Evolutionary conservation across 2,113 vertebrate genomes (phyloP).

Genomic region (Pithys albifrons): DNA sequence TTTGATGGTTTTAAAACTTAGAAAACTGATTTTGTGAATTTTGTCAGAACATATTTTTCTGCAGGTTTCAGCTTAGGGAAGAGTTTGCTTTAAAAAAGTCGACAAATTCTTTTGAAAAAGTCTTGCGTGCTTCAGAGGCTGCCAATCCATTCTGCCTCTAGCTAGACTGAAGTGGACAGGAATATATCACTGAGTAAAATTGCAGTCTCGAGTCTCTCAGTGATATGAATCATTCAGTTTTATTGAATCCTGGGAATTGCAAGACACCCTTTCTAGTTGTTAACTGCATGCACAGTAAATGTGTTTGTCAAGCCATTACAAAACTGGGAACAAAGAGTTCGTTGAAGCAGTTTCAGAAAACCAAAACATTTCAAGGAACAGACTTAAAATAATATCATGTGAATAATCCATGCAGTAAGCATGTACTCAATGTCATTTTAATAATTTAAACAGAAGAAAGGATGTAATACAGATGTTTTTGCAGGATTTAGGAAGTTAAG

Average conservation of each 20-base stretch:
- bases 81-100: not conserved
- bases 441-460: not conserved
- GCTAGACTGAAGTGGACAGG: not conserved
- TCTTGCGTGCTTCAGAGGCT: not conserved
- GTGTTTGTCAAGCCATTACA: not conserved
- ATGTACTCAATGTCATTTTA: not conserved
- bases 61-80: not conserved
- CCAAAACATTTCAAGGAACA: not conserved
- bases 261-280: not conserved
- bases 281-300: not conserved
- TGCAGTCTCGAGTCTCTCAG: not conserved
- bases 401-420: not conserved
- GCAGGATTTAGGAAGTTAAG: not conserved
- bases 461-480: not conserved
- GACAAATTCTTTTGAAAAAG: not conserved
- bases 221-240: not conserved
- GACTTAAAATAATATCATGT: not conserved
- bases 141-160: not conserved
- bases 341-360: not conserved
- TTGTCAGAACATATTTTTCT: not conserved
- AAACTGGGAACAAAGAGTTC: not conserved
- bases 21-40: not conserved
- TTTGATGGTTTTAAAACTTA: not conserved
- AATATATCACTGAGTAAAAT: not conserved
- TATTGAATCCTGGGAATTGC: not conserved